A percentile compares a stretch with the other conserved stretches of the same genome.
Evolutionary conservation across 2,888 invertebrate genomes (phyloP).

Genomic region (Ormyrus labotus): DNA sequence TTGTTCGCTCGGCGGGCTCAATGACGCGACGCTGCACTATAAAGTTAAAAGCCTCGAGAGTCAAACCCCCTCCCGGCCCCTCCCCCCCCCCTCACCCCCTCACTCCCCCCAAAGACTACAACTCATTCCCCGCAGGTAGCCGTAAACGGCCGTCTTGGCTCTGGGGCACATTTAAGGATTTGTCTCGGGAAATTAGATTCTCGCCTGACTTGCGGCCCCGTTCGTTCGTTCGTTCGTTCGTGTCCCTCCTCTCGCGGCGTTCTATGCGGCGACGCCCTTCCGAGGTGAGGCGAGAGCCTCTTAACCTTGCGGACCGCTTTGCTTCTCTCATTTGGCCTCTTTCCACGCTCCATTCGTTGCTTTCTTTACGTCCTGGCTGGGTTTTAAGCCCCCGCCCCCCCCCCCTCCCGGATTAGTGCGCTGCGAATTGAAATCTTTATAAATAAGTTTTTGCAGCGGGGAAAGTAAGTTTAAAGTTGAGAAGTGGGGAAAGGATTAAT

Average conservation of each 20-base stretch:
- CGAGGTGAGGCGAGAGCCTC: background rate
- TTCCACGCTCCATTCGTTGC: too few species aligned
- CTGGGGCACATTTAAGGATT: slow-evolving; percentile 72
- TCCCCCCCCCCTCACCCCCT: background rate
- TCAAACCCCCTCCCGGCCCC: background rate
- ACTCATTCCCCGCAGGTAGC: slow-evolving; percentile 32
- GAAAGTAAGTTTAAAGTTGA: too few species aligned
- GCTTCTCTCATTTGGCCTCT: background rate
- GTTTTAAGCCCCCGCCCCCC: too few species aligned
- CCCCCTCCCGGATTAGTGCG: too few species aligned
- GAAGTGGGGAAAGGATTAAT: too few species aligned
- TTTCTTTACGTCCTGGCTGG: too few species aligned
- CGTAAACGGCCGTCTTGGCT: slow-evolving; percentile 24
- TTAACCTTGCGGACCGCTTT: background rate
- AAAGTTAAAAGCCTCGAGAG: slow-evolving; percentile 40
- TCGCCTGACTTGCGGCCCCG: slow-evolving; percentile 68
- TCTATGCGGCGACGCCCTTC: background rate
- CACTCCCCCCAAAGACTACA: background rate
- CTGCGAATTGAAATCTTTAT: too few species aligned
- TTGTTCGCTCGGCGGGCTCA: slow-evolving; percentile 50
- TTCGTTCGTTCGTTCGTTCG: slow-evolving; percentile 60
- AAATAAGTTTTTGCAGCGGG: too few species aligned
- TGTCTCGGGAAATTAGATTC: slow-evolving; percentile 74
- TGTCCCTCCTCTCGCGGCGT: slow-evolving; percentile 56
- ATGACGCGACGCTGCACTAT: slow-evolving; percentile 50